Conservation (phyloP, 2,113 vertebrate genomes). For the Phaethon lepturus region DNA sequence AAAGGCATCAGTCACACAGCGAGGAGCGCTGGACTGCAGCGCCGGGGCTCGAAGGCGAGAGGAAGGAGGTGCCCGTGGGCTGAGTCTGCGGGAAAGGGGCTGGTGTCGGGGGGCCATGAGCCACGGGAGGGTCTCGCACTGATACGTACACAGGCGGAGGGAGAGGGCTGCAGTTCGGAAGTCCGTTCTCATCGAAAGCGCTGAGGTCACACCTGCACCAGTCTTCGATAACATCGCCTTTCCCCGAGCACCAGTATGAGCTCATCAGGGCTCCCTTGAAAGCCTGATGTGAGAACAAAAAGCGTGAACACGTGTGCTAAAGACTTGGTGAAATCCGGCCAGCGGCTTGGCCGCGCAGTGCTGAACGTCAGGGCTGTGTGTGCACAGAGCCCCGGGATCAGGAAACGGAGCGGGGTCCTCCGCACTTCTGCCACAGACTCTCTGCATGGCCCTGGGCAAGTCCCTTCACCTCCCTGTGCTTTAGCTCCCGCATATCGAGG, state of each 20-base stretch:
- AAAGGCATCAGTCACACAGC: slow-evolving; percentile 19
- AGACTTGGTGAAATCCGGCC: background rate
- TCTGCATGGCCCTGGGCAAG: background rate
- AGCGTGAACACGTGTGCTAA: background rate
- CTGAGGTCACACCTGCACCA: slow-evolving; percentile 98
- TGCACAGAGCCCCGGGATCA: background rate
- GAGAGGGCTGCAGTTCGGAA: slow-evolving; percentile 95
- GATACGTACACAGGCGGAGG: slow-evolving; percentile 89
- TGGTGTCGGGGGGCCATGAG: background rate
- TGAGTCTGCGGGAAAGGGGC: background rate
- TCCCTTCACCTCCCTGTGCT: background rate
- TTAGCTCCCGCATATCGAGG: fast-evolving
- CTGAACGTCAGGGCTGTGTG: background rate
- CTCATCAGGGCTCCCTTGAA: slow-evolving; percentile 96
- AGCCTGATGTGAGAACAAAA: slow-evolving; percentile 78
- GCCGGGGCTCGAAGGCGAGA: background rate
- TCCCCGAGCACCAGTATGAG: slow-evolving; percentile 98
- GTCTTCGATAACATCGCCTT: slow-evolving; percentile 97
- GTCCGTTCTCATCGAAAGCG: slow-evolving; percentile 93
- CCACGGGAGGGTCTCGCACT: background rate
- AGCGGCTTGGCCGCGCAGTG: fast-evolving
- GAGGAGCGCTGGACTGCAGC: background rate
- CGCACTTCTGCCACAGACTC: background rate
- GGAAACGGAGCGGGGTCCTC: background rate
- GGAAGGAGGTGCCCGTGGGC: background rate